Percentiles rank a stretch among this genome's conserved stretches.
phyloP scores from a whole-genome alignment of 2,797 vertebrate species.

The Micromesistius poutassou region DNA sequence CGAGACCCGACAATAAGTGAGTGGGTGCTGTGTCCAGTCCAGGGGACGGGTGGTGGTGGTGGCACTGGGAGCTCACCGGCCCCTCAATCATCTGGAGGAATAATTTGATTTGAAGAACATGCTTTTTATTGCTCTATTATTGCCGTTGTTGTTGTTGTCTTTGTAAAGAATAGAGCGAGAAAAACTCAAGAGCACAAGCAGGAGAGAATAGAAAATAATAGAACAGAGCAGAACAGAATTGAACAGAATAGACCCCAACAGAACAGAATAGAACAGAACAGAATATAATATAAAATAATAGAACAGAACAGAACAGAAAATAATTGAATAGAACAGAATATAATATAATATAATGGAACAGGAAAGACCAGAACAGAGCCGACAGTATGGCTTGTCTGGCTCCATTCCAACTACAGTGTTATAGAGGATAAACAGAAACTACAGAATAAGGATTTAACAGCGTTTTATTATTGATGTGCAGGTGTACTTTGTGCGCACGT shows the following conservation, averaged over 20 bases:
- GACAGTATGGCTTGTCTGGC: not conserved
- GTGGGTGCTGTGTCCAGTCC: slow-evolving; percentile 39
- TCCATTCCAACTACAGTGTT: not conserved
- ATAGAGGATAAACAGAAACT: not conserved
- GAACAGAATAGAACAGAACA: not conserved
- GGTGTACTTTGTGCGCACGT: slow-evolving; percentile 18
- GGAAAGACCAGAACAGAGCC: not conserved
- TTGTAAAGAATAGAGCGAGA: not conserved
- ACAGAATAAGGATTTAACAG: not conserved
- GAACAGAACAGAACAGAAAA: not conserved
- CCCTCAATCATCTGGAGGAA: not conserved
- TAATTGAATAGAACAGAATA: not conserved
- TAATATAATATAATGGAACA: no score
- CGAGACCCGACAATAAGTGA: slow-evolving; percentile 36
- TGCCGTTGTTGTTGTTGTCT: not conserved
- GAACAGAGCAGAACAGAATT: not conserved
- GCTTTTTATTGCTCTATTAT: not conserved
- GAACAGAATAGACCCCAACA: not conserved
- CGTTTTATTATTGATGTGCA: not conserved
- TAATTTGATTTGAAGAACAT: not conserved
- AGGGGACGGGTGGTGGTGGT: not conserved
- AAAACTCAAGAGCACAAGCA: not conserved
- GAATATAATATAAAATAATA: not conserved
- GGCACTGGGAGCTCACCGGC: not conserved
- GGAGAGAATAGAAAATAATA: not conserved